Percentiles rank a stretch among this genome's conserved stretches.
Conservation (phyloP, 2,888 invertebrate species). For the Drosophila mimica region DNA sequence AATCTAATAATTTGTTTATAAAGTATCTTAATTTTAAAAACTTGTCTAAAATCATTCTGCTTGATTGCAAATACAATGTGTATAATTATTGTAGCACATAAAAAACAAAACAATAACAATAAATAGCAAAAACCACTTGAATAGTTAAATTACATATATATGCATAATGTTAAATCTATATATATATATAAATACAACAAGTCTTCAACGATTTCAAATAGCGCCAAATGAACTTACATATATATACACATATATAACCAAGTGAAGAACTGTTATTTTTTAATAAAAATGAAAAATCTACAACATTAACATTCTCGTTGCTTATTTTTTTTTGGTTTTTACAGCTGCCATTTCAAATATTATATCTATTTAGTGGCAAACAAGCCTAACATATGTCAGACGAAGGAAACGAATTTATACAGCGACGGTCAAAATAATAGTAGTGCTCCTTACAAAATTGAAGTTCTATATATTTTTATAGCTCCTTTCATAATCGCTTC, state of each 20-base stretch:
- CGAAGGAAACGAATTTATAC: not conserved
- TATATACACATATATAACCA: slow-evolving; percentile 39
- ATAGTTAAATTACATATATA: slow-evolving; percentile 47
- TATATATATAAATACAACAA: slow-evolving; percentile 19
- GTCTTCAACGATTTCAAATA: slow-evolving; percentile 68
- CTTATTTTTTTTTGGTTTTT: not conserved
- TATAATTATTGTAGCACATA: slow-evolving; percentile 35
- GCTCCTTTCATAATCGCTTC: too few relatives aligned
- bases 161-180: slow-evolving; percentile 42
- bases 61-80: slow-evolving; percentile 48
- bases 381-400: not conserved
- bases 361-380: not conserved
- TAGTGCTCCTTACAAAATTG: not conserved
- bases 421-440: not conserved
- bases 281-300: slow-evolving; percentile 48
- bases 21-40: slow-evolving; percentile 21
- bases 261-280: slow-evolving; percentile 55
- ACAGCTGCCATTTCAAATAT: slow-evolving; percentile 1
- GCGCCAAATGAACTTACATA: slow-evolving; percentile 74
- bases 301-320: slow-evolving; percentile 15
- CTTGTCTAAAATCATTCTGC: slow-evolving; percentile 45
- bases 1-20: slow-evolving; percentile 38
- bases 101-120: slow-evolving; percentile 6
- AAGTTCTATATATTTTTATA: too few relatives aligned
- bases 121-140: slow-evolving; percentile 17